phyloP scores from a whole-genome alignment of 2,888 invertebrate genomes.

The Corythucha ciliata region DNA sequence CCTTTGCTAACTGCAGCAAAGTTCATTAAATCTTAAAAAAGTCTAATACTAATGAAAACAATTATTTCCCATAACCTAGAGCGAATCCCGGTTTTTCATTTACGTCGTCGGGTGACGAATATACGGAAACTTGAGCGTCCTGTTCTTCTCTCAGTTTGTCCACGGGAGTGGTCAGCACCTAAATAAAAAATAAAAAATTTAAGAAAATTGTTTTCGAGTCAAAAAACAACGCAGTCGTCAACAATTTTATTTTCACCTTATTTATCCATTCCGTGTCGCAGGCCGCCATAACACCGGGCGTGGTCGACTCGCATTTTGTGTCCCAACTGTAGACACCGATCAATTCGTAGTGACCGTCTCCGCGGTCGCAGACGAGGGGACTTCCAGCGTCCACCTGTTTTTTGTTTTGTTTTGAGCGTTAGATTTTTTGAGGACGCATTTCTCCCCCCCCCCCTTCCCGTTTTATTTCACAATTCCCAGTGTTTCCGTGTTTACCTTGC shows the following conservation, averaged over 20 bases:
- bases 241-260: conserved; percentile 38
- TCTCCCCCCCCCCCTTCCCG: background rate
- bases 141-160: conserved; percentile 40
- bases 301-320: conserved; percentile 50
- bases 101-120: conserved; percentile 27
- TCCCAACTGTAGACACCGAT: conserved; percentile 70
- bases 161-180: conserved; percentile 40
- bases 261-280: conserved; percentile 45
- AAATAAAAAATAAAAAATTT: conserved; percentile 15
- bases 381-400: conserved; percentile 58
- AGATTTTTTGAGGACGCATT: background rate
- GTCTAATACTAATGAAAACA: background rate
- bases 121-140: conserved; percentile 7
- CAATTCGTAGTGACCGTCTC: conserved; percentile 57
- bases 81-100: conserved; percentile 36
- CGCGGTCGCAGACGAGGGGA: conserved; percentile 66
- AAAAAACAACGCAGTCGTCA: background rate
- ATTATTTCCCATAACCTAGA: conserved; percentile 35
- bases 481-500: conserved; percentile 59
- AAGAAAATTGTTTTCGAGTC: background rate
- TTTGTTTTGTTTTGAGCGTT: background rate
- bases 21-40: background rate
- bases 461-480: background rate
- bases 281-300: conserved; percentile 43
- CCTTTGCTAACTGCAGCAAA: background rate